Conservation (phyloP, 1,140 invertebrate species). For the Sesamia nonagrioides region DNA sequence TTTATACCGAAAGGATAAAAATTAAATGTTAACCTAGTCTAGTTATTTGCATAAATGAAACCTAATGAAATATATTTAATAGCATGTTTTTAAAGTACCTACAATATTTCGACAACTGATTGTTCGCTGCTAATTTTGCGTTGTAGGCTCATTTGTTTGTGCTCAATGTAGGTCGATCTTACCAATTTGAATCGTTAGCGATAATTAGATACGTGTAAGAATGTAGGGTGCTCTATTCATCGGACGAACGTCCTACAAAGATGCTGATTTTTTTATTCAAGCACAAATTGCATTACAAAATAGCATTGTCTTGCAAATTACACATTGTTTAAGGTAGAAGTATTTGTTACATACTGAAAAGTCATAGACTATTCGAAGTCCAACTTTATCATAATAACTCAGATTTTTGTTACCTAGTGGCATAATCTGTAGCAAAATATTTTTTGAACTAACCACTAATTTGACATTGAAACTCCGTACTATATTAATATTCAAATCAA, state of each 20-base stretch:
- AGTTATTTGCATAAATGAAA: background rate
- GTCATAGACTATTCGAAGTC: background rate
- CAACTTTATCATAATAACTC: background rate
- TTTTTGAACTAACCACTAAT: no score
- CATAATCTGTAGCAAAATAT: background rate
- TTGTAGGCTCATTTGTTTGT: constrained; percentile 1
- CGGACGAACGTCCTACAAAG: background rate
- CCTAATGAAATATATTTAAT: constrained; percentile 9
- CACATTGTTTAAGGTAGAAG: constrained; percentile 11
- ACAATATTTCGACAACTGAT: background rate
- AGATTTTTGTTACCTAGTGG: background rate
- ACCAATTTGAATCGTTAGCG: constrained; percentile 30
- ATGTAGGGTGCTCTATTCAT: constrained; percentile 1
- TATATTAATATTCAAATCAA: background rate
- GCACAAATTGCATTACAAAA: constrained; percentile 26
- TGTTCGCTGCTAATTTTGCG: constrained; percentile 24
- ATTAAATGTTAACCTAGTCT: background rate
- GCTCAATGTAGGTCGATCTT: constrained; percentile 27
- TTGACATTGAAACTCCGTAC: background rate
- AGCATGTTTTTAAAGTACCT: background rate
- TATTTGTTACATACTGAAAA: background rate
- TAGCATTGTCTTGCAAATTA: constrained; percentile 19
- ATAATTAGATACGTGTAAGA: background rate
- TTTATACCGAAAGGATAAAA: background rate
- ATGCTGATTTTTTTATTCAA: constrained; percentile 14